Base-by-base conservation (phyloP, 2,113 vertebrate genomes). In the Myiozetetes cayanensis region DNA sequence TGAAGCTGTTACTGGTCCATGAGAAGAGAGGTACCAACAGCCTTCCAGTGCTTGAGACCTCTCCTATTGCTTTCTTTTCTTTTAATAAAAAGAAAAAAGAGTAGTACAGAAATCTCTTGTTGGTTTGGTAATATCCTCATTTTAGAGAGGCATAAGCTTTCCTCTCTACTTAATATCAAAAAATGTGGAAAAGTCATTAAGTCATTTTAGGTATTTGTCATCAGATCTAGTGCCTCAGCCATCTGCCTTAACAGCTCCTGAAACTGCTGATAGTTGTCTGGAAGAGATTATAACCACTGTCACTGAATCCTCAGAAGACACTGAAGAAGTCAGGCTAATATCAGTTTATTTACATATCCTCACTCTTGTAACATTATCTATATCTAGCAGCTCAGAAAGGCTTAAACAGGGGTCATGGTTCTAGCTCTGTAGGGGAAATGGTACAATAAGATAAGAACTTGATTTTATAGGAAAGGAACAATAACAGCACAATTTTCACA, bases 181-280 rank as follows among this genome's bases (percentile, higher is more conserved):
- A 94, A 85, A 76, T 46, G 37, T 31, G 49, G 75, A 75, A 89
- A 82, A 88, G 59, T 90, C 85, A 80, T 8, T 73, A 93, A 88
- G 72, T 90, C 71, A 78, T 78, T 73, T 94, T 73, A 86, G 90
- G 53, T 82, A 90, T 66, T 79, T 91, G 46, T 90, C 93, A 90
- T 94, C 85, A 93, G 82, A 94, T 63, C 79, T 80, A 74, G 68
- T 77, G 72, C 59, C 46, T 94, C 85, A 92, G 76, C 75, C 94
- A 94, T 90, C 86, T 94, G 85, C 47, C 79, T 96, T 59, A 83
- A 74, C 85, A 93, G 44, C 82, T 94, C 82, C 67, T 90, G 73
- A 88, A 93, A 90, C 59, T 84, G 88, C 79, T 88, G 77, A 93
- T 72, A 87, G 79, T 52, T 56, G 47, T 87, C 85, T 93, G 94